Percentiles rank a stretch among this genome's conserved stretches.
phyloP scores from a whole-genome alignment of 2,797 vertebrate species.

The Scolopax rusticola region DNA sequence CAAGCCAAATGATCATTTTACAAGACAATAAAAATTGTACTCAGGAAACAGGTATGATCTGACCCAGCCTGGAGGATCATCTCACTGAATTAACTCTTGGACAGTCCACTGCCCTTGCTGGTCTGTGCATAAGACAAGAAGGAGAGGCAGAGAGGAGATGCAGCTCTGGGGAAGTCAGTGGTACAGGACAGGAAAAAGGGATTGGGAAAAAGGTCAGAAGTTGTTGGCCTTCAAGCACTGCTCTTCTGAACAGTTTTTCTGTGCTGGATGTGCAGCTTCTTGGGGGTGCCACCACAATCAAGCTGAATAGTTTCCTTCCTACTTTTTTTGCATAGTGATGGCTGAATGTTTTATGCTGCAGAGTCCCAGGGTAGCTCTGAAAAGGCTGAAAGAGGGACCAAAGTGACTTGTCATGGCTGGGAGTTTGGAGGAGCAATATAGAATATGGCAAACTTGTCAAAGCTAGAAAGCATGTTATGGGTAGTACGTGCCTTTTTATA shows the following conservation, averaged over 20 bases:
- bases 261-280: neutral
- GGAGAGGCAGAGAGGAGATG: neutral
- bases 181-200: neutral
- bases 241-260: neutral
- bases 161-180: neutral
- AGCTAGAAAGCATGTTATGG: neutral
- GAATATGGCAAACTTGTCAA: neutral
- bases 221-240: neutral
- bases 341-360: neutral
- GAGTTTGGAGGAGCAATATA: neutral
- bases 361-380: neutral
- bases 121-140: neutral
- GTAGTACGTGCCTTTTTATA: neutral
- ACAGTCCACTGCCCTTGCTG: neutral
- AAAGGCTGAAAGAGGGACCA: neutral
- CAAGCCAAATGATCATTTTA: slow-evolving; percentile 11
- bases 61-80: neutral
- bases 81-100: neutral
- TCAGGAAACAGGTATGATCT: neutral
- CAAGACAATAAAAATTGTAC: neutral
- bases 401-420: neutral
- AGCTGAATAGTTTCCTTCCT: neutral
- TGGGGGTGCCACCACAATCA: neutral
- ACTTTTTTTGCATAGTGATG: neutral
- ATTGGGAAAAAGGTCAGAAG: neutral